Evolutionary conservation across 2,888 invertebrate species (phyloP).

Genomic region (Lasioglossum zephyrum): DNA sequence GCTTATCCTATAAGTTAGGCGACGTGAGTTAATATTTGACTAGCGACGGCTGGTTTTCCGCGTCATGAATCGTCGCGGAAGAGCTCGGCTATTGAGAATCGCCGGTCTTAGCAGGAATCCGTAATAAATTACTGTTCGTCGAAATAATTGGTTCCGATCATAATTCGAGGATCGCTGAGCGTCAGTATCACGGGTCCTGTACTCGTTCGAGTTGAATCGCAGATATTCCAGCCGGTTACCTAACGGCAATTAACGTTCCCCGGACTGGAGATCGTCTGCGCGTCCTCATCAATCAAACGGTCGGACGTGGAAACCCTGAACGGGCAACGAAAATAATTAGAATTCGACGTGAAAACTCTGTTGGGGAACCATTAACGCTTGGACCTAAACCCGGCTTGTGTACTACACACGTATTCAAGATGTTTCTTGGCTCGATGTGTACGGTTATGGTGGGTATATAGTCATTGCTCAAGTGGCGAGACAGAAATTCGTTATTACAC

Average conservation of each 20-base stretch:
- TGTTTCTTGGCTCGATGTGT: not conserved
- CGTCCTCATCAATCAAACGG: not conserved
- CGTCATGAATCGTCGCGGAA: not conserved
- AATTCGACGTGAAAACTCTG: not conserved
- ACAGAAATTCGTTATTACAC: conserved; percentile 45
- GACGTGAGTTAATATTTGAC: too few species aligned
- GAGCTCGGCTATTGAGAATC: not conserved
- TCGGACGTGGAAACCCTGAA: not conserved
- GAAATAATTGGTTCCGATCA: conserved; percentile 23
- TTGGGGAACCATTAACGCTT: not conserved
- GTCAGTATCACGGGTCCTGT: conserved; percentile 4
- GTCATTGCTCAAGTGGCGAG: conserved; percentile 12
- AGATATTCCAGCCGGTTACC: conserved; percentile 9
- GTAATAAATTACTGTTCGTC: not conserved
- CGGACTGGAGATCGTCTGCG: not conserved
- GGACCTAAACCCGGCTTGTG: not conserved
- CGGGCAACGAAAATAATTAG: not conserved
- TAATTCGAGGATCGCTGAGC: conserved; percentile 11
- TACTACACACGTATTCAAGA: not conserved
- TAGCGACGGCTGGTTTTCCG: not conserved
- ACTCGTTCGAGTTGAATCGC: conserved; percentile 18
- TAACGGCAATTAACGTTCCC: conserved; percentile 7
- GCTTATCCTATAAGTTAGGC: too few species aligned
- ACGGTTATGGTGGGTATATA: too few species aligned
- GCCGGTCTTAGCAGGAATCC: not conserved